phyloP scores from a whole-genome alignment of 2,888 invertebrate genomes.

The Ophioninae sp. region DNA sequence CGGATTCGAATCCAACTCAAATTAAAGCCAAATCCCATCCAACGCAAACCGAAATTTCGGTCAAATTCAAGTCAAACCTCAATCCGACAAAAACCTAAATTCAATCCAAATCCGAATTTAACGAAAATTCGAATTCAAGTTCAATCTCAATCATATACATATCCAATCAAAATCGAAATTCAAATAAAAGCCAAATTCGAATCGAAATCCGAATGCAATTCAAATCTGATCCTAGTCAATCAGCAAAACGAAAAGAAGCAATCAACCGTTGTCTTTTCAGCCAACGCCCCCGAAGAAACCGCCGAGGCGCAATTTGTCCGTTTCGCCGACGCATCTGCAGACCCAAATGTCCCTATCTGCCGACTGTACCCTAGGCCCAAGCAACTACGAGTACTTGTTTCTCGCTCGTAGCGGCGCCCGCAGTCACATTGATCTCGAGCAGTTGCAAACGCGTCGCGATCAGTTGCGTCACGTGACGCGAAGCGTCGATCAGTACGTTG shows the following conservation, averaged over 20 bases:
- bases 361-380: constrained; percentile 83
- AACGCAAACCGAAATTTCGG: no score
- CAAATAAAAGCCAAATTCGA: no score
- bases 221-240: not conserved
- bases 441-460: constrained; percentile 82
- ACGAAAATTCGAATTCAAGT: no score
- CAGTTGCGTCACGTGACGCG: constrained; percentile 86
- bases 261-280: constrained; percentile 80
- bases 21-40: no score
- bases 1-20: no score
- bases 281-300: constrained; percentile 95
- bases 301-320: constrained; percentile 91
- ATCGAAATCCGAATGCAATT: no score
- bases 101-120: no score
- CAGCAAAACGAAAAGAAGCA: not conserved
- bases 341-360: constrained; percentile 83
- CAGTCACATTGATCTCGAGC: constrained; percentile 88
- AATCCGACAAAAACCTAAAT: no score
- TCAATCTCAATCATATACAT: no score
- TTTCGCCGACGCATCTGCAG: constrained; percentile 90
- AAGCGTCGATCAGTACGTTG: constrained; percentile 90
- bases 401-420: constrained; percentile 86
- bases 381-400: constrained; percentile 86
- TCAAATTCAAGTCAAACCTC: no score
- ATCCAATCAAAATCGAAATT: no score